Percentiles rank a stretch among this genome's conserved stretches.
These are phyloP conservation scores for Hapalemur alaotrensis DNA, from an alignment of 2,797 vertebrate species.

Conservation along the genomic window DNA sequence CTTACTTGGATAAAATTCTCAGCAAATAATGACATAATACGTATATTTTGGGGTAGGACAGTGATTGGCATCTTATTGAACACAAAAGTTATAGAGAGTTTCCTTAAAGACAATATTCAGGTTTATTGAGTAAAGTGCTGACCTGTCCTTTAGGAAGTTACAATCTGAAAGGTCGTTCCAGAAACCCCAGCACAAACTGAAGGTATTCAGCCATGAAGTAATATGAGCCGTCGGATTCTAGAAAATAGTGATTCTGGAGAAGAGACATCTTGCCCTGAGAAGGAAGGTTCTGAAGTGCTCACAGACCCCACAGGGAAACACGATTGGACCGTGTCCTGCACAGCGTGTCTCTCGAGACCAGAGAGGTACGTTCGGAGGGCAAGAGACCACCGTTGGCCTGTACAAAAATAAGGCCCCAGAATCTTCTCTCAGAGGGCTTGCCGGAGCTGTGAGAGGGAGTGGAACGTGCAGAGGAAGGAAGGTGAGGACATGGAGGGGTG, in stretches of 20 bases:
- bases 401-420: too few species aligned
- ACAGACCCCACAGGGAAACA: not conserved
- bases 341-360: not conserved
- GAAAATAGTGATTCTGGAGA: too few species aligned
- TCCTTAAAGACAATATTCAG: not conserved
- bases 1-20: not conserved
- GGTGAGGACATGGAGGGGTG: accelerated
- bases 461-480: too few species aligned
- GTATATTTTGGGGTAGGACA: not conserved
- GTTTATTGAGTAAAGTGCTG: not conserved
- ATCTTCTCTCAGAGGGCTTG: not conserved
- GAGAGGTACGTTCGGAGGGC: accelerated
- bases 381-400: too few species aligned
- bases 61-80: not conserved
- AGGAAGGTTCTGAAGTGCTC: not conserved
- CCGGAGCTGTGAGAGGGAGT: accelerated
- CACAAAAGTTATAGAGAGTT: not conserved
- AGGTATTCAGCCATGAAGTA: too few species aligned
- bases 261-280: too few species aligned
- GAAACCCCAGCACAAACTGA: too few species aligned
- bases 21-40: too few species aligned
- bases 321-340: not conserved
- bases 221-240: too few species aligned
- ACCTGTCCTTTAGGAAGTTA: too few species aligned
- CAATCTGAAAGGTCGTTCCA: too few species aligned